phyloP scores from a whole-genome alignment of 2,888 invertebrate genomes.

The Drosophila infuscata region DNA sequence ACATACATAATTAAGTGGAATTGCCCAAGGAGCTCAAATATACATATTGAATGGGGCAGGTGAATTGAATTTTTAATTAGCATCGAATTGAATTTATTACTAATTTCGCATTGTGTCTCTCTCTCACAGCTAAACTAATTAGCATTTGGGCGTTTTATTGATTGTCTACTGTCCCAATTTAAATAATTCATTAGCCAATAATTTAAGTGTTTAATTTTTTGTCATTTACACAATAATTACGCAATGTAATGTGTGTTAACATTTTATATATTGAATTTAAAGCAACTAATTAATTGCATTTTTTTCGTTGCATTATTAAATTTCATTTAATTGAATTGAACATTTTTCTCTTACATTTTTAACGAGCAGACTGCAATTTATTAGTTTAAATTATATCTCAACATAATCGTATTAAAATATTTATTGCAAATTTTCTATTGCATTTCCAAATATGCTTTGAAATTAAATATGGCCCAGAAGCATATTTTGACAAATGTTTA shows the following conservation, averaged over 20 bases:
- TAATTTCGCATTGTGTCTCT: slow-evolving; percentile 19
- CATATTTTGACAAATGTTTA: background rate
- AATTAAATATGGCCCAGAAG: background rate
- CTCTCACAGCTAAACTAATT: slow-evolving; percentile 4
- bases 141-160: slow-evolving; percentile 6
- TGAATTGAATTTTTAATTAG: slow-evolving; percentile 71
- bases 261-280: background rate
- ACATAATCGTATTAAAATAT: background rate
- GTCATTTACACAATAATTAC: background rate
- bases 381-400: background rate
- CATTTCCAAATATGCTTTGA: background rate
- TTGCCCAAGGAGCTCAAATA: slow-evolving; percentile 56
- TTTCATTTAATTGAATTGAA: background rate
- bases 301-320: background rate
- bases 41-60: slow-evolving; percentile 44
- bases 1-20: slow-evolving; percentile 72
- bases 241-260: background rate
- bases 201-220: background rate
- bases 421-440: background rate
- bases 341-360: background rate
- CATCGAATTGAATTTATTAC: slow-evolving; percentile 42
- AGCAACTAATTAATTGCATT: background rate
- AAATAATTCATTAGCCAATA: slow-evolving; percentile 7
- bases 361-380: background rate
- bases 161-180: slow-evolving; percentile 10